phyloP scores from a whole-genome alignment of 2,797 vertebrate genomes.

The Coranthus polyacanthus region DNA sequence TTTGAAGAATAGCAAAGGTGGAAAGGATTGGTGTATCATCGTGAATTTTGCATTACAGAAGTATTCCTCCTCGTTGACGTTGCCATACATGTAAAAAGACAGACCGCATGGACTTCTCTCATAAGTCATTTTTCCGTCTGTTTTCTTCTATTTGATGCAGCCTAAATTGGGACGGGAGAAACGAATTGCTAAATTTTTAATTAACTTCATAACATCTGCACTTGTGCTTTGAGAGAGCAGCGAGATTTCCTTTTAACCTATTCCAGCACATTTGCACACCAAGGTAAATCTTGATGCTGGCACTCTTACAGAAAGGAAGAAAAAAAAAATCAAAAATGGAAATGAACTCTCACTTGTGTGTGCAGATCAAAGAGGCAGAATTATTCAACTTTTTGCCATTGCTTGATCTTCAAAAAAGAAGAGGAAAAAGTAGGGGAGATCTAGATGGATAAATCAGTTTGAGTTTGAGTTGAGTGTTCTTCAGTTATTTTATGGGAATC shows the following conservation, averaged over 20 bases:
- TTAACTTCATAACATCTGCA: slow-evolving; percentile 92
- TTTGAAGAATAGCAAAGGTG: slow-evolving; percentile 13
- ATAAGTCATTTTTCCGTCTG: slow-evolving; percentile 81
- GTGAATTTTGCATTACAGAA: slow-evolving; percentile 63
- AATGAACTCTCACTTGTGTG: slow-evolving; percentile 88
- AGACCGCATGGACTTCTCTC: slow-evolving; percentile 74
- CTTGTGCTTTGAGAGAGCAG: slow-evolving; percentile 88
- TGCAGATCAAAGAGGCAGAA: slow-evolving; percentile 90
- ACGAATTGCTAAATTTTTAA: slow-evolving; percentile 91
- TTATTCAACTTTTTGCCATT: slow-evolving; percentile 91
- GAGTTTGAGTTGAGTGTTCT: slow-evolving; percentile 59
- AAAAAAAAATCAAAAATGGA: slow-evolving; percentile 91
- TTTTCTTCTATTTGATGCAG: slow-evolving; percentile 87
- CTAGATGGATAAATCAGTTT: slow-evolving; percentile 77
- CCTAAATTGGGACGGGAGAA: slow-evolving; percentile 89
- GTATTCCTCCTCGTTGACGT: slow-evolving; percentile 63
- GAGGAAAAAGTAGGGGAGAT: slow-evolving; percentile 79
- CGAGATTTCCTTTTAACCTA: slow-evolving; percentile 91
- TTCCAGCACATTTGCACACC: slow-evolving; percentile 90
- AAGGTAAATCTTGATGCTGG: slow-evolving; percentile 90
- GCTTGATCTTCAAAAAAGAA: slow-evolving; percentile 91
- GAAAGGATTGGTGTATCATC: slow-evolving; percentile 35
- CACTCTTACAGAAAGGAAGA: slow-evolving; percentile 89
- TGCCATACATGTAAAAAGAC: slow-evolving; percentile 72
- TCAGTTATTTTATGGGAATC: slow-evolving; percentile 62